A percentile compares a stretch with the other conserved stretches of the same genome.
These are phyloP conservation scores for Hippotragus niger DNA, from an alignment of 2,113 vertebrate species.

Conservation along the genomic window DNA sequence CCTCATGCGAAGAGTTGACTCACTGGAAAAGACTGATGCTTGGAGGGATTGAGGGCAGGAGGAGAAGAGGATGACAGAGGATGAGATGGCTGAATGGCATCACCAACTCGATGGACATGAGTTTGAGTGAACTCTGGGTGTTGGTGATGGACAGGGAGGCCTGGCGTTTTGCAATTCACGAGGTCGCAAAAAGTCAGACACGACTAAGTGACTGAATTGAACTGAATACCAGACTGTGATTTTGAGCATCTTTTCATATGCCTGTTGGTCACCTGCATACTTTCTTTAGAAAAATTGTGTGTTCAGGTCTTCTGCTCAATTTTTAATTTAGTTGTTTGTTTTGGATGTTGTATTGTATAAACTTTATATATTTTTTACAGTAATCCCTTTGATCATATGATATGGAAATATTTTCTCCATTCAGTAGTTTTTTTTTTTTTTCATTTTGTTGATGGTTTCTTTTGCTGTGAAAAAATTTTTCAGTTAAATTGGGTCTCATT, in stretches of 20 bases:
- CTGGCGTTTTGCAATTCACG: no score
- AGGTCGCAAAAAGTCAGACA: no score
- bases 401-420: background rate
- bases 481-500: background rate
- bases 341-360: background rate
- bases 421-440: background rate
- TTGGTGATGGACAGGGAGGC: no score
- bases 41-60: no score
- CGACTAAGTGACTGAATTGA: no score
- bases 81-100: no score
- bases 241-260: background rate
- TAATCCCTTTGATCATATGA: background rate
- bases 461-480: background rate
- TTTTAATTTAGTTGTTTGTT: background rate
- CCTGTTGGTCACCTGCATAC: background rate
- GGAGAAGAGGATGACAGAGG: no score
- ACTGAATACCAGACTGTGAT: background rate
- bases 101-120: no score
- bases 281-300: background rate
- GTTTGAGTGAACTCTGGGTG: no score
- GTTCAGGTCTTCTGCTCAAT: no score
- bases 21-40: no score
- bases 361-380: background rate
- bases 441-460: background rate
- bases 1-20: no score